A percentile compares a stretch with the other conserved stretches of the same genome.
phyloP scores from a whole-genome alignment of 2,113 vertebrate genomes.

The Anguilla japonica region DNA sequence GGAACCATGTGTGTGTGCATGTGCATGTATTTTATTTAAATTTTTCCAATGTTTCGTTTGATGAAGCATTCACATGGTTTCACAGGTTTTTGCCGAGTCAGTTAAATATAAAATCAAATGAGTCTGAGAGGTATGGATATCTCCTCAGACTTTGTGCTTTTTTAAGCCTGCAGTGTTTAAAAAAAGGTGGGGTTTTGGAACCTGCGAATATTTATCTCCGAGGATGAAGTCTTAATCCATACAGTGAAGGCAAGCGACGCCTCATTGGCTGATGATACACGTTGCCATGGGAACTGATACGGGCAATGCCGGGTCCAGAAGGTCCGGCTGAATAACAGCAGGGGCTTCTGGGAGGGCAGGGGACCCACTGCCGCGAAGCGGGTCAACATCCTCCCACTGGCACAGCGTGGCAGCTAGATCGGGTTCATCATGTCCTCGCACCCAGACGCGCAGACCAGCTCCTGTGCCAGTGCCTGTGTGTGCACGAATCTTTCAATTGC shows the following conservation, averaged over 20 bases:
- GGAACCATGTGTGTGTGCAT: constrained; percentile 5
- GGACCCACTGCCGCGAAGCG: constrained; percentile 3
- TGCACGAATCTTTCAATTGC: background rate
- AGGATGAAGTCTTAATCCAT: constrained; percentile 45
- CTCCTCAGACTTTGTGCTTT: constrained; percentile 5
- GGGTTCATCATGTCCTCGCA: constrained; percentile 1
- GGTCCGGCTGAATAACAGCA: constrained; percentile 32
- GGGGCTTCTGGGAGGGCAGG: constrained; percentile 19
- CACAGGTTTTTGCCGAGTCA: background rate
- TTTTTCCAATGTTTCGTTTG: background rate
- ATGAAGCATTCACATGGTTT: background rate
- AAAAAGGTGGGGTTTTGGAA: background rate
- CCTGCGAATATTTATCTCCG: background rate
- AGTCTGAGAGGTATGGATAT: background rate
- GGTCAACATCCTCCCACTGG: background rate
- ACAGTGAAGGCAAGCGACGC: constrained; percentile 29
- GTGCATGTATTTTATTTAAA: background rate
- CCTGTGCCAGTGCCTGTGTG: background rate
- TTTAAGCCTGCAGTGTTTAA: background rate
- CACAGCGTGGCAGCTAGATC: background rate
- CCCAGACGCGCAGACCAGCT: background rate
- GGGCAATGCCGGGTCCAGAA: constrained; percentile 37
- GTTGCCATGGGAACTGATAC: constrained; percentile 48
- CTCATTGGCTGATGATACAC: constrained; percentile 20
- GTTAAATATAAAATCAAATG: background rate